phyloP scores from a whole-genome alignment of 2,888 invertebrate genomes.

The Mylabris sibirica region DNA sequence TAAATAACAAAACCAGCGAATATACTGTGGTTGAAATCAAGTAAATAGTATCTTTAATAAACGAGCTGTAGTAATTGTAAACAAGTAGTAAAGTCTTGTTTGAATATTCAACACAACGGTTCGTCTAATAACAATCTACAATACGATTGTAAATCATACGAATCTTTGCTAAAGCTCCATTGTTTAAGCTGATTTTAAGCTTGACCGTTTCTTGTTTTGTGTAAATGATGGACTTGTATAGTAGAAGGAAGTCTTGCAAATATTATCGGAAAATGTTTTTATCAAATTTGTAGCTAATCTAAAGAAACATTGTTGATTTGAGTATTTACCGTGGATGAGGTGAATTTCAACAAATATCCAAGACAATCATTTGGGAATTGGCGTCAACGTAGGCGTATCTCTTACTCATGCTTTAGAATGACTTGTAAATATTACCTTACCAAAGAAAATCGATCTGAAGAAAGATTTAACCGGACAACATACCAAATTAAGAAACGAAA shows the following conservation, averaged over 20 bases:
- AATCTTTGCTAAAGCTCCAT: neutral
- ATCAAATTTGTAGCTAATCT: no score
- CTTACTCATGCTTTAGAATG: neutral
- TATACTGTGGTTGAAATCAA: constrained; percentile 29
- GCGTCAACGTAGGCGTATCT: neutral
- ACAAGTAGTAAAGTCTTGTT: constrained; percentile 29
- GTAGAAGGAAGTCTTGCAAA: no score
- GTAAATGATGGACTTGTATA: no score
- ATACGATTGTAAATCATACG: constrained; percentile 35
- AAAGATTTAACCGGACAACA: neutral
- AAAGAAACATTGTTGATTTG: no score
- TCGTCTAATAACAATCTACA: constrained; percentile 38
- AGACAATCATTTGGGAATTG: constrained; percentile 1
- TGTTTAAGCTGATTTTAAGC: neutral
- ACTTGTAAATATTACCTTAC: neutral
- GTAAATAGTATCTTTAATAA: constrained; percentile 31
- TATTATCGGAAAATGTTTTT: no score
- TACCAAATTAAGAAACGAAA: neutral
- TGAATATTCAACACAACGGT: constrained; percentile 40
- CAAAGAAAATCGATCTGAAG: neutral
- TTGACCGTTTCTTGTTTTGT: neutral
- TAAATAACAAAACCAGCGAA: neutral
- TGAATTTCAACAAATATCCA: no score
- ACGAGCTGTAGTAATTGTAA: constrained; percentile 30
- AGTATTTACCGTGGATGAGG: no score